phyloP scores from a whole-genome alignment of 1,140 invertebrate genomes.

The Heliconius hewitsoni region DNA sequence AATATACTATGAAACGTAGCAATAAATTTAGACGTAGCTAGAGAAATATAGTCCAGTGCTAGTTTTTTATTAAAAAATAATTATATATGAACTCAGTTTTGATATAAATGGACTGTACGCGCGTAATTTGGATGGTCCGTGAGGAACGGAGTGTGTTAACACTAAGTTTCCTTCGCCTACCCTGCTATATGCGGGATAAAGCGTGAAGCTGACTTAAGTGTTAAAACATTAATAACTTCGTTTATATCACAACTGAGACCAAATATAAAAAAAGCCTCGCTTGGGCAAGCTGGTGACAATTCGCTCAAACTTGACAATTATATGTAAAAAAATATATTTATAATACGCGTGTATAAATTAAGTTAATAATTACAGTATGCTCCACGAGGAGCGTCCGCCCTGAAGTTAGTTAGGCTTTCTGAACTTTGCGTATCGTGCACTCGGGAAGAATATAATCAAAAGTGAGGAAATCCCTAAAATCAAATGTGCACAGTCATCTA shows the following conservation, averaged over 20 bases:
- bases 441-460: no score
- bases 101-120: background rate
- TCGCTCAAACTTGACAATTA: slow-evolving; percentile 25
- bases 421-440: no score
- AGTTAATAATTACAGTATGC: background rate
- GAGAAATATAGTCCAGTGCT: background rate
- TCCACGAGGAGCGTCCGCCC: no score
- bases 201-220: no score
- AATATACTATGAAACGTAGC: slow-evolving; percentile 13
- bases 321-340: slow-evolving; percentile 13
- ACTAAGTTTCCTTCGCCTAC: no score
- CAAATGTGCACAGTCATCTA: no score
- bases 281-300: background rate
- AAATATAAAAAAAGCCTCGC: background rate
- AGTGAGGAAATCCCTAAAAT: no score
- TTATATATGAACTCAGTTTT: background rate
- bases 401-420: no score
- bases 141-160: no score
- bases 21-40: slow-evolving; percentile 23
- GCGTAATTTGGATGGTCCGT: no score
- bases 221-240: no score
- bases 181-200: no score
- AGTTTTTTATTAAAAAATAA: background rate
- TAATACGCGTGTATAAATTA: slow-evolving; percentile 18
- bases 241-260: background rate